These are phyloP conservation scores for Cheilosia scutellata DNA, from an alignment of 2,888 invertebrate species.

Conservation along the genomic window DNA sequence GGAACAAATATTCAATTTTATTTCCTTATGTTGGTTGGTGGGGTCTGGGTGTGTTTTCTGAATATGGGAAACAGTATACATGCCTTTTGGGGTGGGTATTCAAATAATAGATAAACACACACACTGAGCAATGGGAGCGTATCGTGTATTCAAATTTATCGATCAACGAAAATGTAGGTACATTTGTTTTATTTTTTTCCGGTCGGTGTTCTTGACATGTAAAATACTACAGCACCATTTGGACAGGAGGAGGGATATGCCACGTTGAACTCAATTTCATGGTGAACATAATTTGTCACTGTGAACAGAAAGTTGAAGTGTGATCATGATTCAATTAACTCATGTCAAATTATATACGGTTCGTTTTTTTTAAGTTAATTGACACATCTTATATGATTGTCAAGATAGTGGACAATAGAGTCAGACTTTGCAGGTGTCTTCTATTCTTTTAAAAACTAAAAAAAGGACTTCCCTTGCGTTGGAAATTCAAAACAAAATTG, in stretches of 20 bases:
- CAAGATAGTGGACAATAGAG: too few relatives aligned
- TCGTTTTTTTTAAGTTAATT: too few relatives aligned
- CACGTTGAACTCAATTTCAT: conserved; percentile 35
- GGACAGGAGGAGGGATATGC: background rate
- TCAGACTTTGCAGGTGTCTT: too few relatives aligned
- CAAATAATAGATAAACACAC: conserved; percentile 16
- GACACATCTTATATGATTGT: too few relatives aligned
- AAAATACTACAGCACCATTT: background rate
- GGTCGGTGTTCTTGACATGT: conserved; percentile 12
- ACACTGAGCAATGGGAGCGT: conserved; percentile 17
- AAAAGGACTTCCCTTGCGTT: too few relatives aligned
- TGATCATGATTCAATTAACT: too few relatives aligned
- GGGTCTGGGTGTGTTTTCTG: background rate
- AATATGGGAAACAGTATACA: background rate
- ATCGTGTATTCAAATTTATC: conserved; percentile 46
- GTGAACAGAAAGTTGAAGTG: too few relatives aligned
- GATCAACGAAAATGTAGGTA: conserved; percentile 12
- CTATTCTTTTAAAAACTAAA: too few relatives aligned
- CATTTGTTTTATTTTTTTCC: conserved; percentile 17
- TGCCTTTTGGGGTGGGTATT: background rate
- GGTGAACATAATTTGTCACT: background rate
- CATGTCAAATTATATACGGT: too few relatives aligned
- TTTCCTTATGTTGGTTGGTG: background rate
- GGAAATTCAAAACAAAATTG: too few relatives aligned
- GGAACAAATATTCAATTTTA: background rate